Base-by-base conservation (phyloP, 2,113 vertebrate species). In the Spheniscus mendiculus region DNA sequence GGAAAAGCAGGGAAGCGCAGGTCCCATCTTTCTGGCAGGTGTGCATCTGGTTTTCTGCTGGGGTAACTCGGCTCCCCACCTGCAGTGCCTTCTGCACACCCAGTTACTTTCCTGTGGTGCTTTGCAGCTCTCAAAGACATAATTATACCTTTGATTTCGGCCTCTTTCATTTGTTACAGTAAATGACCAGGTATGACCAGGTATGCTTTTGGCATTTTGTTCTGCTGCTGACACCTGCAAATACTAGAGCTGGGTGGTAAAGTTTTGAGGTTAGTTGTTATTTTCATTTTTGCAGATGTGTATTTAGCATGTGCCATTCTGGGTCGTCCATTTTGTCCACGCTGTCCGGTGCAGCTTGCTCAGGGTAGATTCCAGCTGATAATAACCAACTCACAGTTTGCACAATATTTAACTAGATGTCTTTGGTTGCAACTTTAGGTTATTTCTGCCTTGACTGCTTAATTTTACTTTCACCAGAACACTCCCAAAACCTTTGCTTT, bases 41-140 rank as follows among this genome's bases (percentile, higher is more conserved):
- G 0, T 29, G 10, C 40, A 1, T 40, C 73, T 70, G 34, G 2
- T 66, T 71, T 65, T 80, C n/a, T 6, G 0, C 65, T 22, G 81
- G 63, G 32, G 36, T 67, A 63, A 45, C 49, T 84, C 34, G 0
- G 3, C 52, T 92, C 40, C 20, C 6, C 44, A 20, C 36, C 47
- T 29, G 49, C 73, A 70, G 42, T 20, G 55, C 27, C 79, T 93
- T 78, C 89, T 50, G 67, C 59, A 44, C 32, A 22, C 18, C 34
- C 5, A 0, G 5, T 14, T 59, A 16, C 58, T 38, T 38, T 78
- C 72, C 84, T 63, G 22, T 27, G 36, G 42, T 8, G 0, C 72
- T 89, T 52, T 1, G 2, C 59, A 86, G 45, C 47, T 81, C 65
- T 76, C 34, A 53, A 50, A 90, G 61, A 40, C 29, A 4, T 32